phyloP scores from a whole-genome alignment of 2,797 vertebrate genomes.

The Lepus townsendii region DNA sequence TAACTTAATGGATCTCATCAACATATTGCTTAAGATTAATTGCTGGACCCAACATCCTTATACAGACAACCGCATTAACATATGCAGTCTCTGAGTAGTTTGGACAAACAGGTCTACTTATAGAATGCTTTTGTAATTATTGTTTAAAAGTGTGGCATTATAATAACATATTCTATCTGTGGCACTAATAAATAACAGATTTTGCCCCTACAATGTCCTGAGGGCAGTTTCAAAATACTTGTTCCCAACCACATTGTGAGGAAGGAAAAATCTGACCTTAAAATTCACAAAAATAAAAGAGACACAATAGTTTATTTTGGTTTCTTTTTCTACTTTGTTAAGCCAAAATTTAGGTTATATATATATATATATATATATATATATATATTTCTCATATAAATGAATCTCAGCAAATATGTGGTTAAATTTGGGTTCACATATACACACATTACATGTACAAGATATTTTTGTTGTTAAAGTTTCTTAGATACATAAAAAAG shows the following conservation, averaged over 20 bases:
- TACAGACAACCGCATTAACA: background rate
- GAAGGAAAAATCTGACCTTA: conserved; percentile 15
- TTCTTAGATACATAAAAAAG: conserved; percentile 63
- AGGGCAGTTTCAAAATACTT: conserved; percentile 26
- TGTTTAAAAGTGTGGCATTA: background rate
- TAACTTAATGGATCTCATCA: background rate
- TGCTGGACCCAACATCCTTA: background rate
- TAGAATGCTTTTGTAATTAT: conserved; percentile 36
- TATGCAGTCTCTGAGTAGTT: background rate
- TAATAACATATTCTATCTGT: background rate
- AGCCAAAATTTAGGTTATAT: background rate
- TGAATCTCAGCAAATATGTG: conserved; percentile 3
- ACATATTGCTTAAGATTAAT: background rate
- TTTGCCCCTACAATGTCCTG: background rate
- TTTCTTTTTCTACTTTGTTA: background rate
- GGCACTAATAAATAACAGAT: background rate
- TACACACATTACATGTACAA: background rate
- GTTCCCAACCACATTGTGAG: background rate
- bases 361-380: too few relatives aligned
- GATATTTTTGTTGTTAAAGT: conserved; percentile 58
- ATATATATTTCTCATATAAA: background rate
- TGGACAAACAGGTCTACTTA: background rate
- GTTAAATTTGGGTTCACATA: background rate
- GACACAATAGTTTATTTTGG: conserved; percentile 18
- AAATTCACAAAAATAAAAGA: conserved; percentile 42